These are phyloP conservation scores for Poecile montanus DNA, from an alignment of 2,797 vertebrate species.

Conservation along the genomic window DNA sequence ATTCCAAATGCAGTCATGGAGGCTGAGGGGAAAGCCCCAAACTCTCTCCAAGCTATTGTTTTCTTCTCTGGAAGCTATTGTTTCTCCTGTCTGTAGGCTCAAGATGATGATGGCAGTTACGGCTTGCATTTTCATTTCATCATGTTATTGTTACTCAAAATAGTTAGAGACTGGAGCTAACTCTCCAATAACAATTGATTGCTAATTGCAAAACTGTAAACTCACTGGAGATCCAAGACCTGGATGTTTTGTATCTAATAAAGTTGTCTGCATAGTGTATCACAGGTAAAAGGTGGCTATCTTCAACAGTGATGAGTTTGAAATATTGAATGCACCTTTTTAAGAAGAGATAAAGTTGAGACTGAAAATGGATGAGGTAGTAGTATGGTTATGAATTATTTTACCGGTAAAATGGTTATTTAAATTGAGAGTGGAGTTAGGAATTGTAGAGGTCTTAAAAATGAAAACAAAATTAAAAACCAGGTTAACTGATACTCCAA, in stretches of 20 bases:
- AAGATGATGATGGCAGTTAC: background rate
- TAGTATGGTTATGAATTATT: background rate
- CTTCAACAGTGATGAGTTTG: background rate
- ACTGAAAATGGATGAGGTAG: background rate
- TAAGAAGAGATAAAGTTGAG: background rate
- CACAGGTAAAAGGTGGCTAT: background rate
- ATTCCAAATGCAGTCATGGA: background rate
- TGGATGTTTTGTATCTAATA: background rate
- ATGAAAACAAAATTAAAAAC: background rate
- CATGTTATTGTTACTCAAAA: background rate
- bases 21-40: background rate
- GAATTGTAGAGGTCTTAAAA: slow-evolving; percentile 12
- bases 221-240: background rate
- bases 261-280: background rate
- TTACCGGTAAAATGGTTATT: background rate
- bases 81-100: background rate
- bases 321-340: background rate
- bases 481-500: background rate
- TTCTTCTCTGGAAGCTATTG: background rate
- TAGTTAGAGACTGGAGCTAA: background rate
- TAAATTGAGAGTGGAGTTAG: background rate
- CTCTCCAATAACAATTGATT: background rate
- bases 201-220: background rate
- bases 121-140: background rate
- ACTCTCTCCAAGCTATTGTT: background rate